A percentile compares a stretch with the other conserved stretches of the same genome.
Conservation (phyloP, 2,113 vertebrate species). For the Emydura subglobosa region DNA sequence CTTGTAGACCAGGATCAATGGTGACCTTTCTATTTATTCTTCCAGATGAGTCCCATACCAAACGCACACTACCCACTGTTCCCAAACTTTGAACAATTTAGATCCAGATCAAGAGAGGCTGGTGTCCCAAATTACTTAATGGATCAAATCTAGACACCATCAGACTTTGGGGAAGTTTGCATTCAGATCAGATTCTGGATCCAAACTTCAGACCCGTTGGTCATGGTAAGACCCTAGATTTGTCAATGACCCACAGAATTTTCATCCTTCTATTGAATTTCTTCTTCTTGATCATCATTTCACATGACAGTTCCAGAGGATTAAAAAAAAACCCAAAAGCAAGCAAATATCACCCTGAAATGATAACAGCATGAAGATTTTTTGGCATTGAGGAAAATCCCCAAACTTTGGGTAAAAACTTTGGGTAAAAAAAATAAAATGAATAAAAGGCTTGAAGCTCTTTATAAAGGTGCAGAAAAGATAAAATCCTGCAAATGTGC, state of each 20-base stretch:
- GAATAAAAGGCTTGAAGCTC: not conserved
- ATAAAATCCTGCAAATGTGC: conserved; percentile 26
- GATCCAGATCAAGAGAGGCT: not conserved
- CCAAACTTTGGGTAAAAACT: not conserved
- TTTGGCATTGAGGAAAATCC: not conserved
- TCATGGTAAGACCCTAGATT: not conserved
- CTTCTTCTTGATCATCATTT: not conserved
- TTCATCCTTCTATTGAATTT: not conserved
- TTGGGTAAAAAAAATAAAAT: not conserved
- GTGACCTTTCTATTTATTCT: not conserved
- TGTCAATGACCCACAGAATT: not conserved
- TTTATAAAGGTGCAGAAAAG: not conserved
- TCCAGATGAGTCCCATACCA: not conserved
- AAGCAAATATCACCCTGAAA: not conserved
- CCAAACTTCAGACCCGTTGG: not conserved
- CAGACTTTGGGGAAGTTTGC: not conserved
- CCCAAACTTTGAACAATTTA: not conserved
- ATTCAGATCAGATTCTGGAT: not conserved
- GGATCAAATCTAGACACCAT: not conserved
- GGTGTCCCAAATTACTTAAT: not conserved
- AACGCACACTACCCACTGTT: not conserved
- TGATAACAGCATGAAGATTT: not conserved
- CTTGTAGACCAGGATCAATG: not conserved
- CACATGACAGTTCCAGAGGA: not conserved
- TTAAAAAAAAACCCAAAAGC: not conserved